Base-by-base conservation (phyloP, 2,888 invertebrate species). In the Macropis europaea region DNA sequence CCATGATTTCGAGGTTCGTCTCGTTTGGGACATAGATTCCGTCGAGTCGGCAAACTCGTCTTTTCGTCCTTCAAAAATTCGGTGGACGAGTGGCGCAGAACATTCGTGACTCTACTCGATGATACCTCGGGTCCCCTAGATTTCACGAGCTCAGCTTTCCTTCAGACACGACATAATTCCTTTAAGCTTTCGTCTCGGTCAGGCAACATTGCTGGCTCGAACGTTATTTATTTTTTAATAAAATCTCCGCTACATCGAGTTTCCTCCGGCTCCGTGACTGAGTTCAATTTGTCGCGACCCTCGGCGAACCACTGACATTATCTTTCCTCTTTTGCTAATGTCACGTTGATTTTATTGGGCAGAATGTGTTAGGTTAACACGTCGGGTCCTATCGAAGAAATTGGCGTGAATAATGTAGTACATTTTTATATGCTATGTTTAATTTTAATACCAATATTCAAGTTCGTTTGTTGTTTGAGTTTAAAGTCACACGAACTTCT, bases 101-200 rank as follows among this genome's bases (percentile, higher is more conserved):
- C 66, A 81, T 77, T 74, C 81, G 81, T 81, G 81, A 81, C 81
- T 81, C 47, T 81, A 81, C 81, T 81, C 81, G 73, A 67, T 81
- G 79, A 81, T 81, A 77, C 72, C 73, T 64, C 36, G 32, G 62
- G 42, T 59, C 57, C 15, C 54, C 57, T 59, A 74, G 54, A 76
- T 79, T 81, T 69, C 62, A 71, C 74, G 62, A 50, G 73, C 81
- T 81, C 81, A 81, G 81, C 81, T 81, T 73, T 81, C 70, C 57
- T 74, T 77, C 76, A 36, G 59, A 54, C 43, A 26, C 76, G 57
- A 54, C 56, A 75, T 77, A 80, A 80, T 80, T 73, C 56, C 63
- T 71, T 62, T 68, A 68, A 57, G 71, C 60, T 13, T 26, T 30
- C 36, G 15, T 48, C 19, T 22, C 34, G 26, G 3, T 30, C n/a